phyloP scores from a whole-genome alignment of 2,888 invertebrate genomes.

The Agrochola macilenta region DNA sequence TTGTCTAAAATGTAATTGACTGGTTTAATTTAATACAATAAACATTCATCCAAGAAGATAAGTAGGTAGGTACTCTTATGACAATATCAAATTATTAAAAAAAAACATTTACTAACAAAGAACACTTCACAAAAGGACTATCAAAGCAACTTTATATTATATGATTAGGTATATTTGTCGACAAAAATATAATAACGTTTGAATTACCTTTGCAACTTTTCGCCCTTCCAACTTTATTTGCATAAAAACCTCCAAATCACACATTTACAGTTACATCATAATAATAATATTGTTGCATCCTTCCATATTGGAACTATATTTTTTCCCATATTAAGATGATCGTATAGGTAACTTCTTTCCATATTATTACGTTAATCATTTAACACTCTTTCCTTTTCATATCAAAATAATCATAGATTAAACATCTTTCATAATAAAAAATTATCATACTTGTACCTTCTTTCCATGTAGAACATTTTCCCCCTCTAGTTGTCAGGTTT shows the following conservation, averaged over 20 bases:
- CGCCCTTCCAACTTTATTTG: background rate
- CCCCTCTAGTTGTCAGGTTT: slow-evolving; percentile 15
- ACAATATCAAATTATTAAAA: background rate
- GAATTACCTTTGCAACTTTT: background rate
- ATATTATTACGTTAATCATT: background rate
- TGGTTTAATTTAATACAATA: slow-evolving; percentile 63
- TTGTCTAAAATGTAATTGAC: slow-evolving; percentile 85
- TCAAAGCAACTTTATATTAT: background rate
- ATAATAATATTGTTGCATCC: background rate
- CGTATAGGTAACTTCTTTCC: background rate
- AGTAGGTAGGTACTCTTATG: background rate
- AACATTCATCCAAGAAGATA: background rate
- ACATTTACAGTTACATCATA: background rate
- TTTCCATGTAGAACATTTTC: background rate
- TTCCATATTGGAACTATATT: background rate
- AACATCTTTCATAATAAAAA: background rate
- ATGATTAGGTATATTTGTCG: background rate
- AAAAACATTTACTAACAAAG: background rate
- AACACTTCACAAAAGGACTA: background rate
- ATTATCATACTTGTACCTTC: background rate
- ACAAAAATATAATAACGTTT: background rate
- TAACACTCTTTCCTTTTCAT: background rate
- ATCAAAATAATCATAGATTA: background rate
- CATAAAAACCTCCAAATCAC: background rate
- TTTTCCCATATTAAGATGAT: background rate